These are phyloP conservation scores for Poecilia latipinna DNA, from an alignment of 2,113 vertebrate genomes.

Conservation along the genomic window DNA sequence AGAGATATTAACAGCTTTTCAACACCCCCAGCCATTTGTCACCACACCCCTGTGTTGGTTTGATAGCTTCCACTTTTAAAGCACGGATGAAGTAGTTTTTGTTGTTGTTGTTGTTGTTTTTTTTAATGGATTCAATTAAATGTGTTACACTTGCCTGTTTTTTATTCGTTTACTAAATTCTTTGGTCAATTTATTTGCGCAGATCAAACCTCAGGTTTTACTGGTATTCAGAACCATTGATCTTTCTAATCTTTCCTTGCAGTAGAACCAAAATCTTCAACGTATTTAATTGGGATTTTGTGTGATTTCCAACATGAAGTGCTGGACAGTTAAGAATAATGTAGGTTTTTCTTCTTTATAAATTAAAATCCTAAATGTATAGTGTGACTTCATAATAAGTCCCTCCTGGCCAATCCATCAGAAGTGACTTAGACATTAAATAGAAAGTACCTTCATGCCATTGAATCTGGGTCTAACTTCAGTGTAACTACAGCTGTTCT, in stretches of 20 bases:
- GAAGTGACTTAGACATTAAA: no score
- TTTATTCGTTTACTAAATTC: neutral
- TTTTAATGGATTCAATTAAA: neutral
- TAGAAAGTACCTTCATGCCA: no score
- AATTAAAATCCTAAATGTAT: no score
- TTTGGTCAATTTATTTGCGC: neutral
- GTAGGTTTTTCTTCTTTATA: no score
- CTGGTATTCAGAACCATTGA: neutral
- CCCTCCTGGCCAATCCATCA: no score
- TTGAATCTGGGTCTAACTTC: no score
- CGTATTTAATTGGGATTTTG: neutral
- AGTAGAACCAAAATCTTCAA: neutral
- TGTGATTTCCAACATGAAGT: neutral
- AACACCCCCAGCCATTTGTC: slow-evolving; percentile 33
- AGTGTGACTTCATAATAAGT: no score
- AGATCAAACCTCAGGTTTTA: neutral
- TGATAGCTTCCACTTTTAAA: slow-evolving; percentile 5
- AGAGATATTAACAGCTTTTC: slow-evolving; percentile 43
- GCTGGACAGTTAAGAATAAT: no score
- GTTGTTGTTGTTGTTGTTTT: no score
- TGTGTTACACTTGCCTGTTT: neutral
- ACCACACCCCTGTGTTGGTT: slow-evolving; percentile 15
- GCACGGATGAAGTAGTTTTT: neutral
- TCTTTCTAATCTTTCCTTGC: neutral
- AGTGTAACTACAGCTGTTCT: no score